phyloP scores from a whole-genome alignment of 2,797 vertebrate genomes.

The Bufotes viridis region DNA sequence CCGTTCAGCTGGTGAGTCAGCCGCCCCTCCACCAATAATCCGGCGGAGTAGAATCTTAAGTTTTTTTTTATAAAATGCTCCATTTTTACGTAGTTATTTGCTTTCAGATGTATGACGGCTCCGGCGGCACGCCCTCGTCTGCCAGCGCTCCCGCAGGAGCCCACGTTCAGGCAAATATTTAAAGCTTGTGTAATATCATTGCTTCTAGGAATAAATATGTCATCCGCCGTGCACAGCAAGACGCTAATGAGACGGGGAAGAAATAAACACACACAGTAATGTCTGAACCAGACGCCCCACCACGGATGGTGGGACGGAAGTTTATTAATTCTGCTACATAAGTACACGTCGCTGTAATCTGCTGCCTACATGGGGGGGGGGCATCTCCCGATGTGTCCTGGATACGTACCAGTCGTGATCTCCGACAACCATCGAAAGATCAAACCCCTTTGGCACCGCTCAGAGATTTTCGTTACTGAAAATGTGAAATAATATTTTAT shows the following conservation, averaged over 20 bases:
- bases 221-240: conserved; percentile 4
- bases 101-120: not conserved
- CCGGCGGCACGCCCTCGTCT: not conserved
- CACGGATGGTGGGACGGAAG: not conserved
- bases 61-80: not conserved
- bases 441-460: too few relatives aligned
- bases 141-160: not conserved
- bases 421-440: too few relatives aligned
- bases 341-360: not conserved
- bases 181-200: conserved; percentile 9
- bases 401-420: too few relatives aligned
- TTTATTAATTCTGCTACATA: not conserved
- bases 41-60: not conserved
- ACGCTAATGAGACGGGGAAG: not conserved
- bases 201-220: conserved; percentile 15
- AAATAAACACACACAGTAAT: not conserved
- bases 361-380: too few relatives aligned
- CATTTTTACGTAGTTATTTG: not conserved
- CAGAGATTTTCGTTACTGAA: too few relatives aligned
- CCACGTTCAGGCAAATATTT: conserved; percentile 11
- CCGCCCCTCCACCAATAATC: not conserved
- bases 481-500: too few relatives aligned
- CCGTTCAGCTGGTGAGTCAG: too few relatives aligned
- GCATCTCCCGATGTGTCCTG: too few relatives aligned
- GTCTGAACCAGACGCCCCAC: not conserved